Evolutionary conservation across 2,797 vertebrate species (phyloP), one percentile per base, ranked within the genome.

Genomic region (Hyperoplus lanceolatus): DNA sequence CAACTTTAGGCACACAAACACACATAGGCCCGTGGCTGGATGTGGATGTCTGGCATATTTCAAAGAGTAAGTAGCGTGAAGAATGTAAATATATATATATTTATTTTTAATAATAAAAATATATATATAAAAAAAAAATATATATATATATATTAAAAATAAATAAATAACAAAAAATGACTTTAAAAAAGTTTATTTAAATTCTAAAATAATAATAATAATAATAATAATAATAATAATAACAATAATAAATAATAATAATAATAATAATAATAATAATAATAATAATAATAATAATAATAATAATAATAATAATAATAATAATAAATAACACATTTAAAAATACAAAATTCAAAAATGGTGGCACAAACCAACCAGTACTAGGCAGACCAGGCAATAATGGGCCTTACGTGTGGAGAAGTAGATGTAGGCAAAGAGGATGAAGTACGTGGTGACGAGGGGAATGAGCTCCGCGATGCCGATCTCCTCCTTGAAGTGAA

Each of bases 351-450:
- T 29, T 29, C 29, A 36, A 5, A 14, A 4, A 11, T 2, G 6
- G 16, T 10, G n/a, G 43, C 59, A 43, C 2, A 0, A 38, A n/a
- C 45, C 36, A 53, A 8, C 3, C 0, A 46, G n/a, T 18, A 45
- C 56, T 7, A 18, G 49, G 6, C n/a, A 9, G 13, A 39, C 29
- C 0, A 14, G 8, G 16, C 4, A 10, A 3, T 6, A 36, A 74
- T 1, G 3, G 58, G 50, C 87, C 97, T 89, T 84, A 99, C 97
- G 96, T 14, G 98, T 99, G 91, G 98, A 99, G 95, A 99, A 99
- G 94, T 99, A 99, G 95, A 99, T 99, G 94, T 99, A 99, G 75
- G 98, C 98, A 0, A 99, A 99, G 9, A 99, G 95, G 85, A 99
- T 99, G 92, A 99, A 97, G 94, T 99, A 99, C 49, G 98, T 99